phyloP scores from a whole-genome alignment of 2,113 vertebrate species.

The Tachysurus vachellii region DNA sequence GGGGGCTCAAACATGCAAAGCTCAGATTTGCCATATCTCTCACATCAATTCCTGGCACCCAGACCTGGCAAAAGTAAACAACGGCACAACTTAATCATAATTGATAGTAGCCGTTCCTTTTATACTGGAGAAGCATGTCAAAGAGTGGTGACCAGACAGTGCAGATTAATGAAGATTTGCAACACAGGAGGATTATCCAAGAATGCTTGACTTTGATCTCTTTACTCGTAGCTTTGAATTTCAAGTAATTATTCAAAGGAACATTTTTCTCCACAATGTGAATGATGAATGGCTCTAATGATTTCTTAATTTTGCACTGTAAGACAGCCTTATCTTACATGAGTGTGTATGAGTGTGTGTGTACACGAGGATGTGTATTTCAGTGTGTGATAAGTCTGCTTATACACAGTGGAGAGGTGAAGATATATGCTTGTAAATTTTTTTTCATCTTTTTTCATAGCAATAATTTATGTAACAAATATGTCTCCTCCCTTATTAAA shows the following conservation, averaged over 20 bases:
- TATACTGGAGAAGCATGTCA: constrained; percentile 77
- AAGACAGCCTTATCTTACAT: constrained; percentile 52
- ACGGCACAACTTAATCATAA: constrained; percentile 61
- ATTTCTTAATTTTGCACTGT: constrained; percentile 63
- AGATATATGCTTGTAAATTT: constrained; percentile 45
- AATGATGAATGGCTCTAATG: constrained; percentile 64
- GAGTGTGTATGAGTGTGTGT: constrained; percentile 31
- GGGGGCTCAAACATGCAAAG: background rate
- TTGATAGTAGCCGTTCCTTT: constrained; percentile 70
- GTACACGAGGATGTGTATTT: constrained; percentile 10
- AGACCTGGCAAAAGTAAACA: constrained; percentile 71
- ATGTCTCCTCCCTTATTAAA: constrained; percentile 52
- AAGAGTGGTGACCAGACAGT: constrained; percentile 66
- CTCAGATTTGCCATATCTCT: constrained; percentile 60
- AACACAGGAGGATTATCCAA: constrained; percentile 72
- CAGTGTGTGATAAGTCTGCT: constrained; percentile 35
- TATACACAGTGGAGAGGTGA: constrained; percentile 40
- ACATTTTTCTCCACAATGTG: constrained; percentile 54
- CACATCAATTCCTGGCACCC: constrained; percentile 64
- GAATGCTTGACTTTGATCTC: constrained; percentile 74
- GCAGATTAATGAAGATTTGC: constrained; percentile 74
- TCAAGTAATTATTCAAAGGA: constrained; percentile 69
- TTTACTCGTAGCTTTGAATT: constrained; percentile 71
- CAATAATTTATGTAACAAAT: constrained; percentile 49
- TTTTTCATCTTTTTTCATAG: constrained; percentile 28